A percentile compares a stretch with the other conserved stretches of the same genome.
phyloP scores from a whole-genome alignment of 2,888 invertebrate species.

The Petrolisthes cinctipes region DNA sequence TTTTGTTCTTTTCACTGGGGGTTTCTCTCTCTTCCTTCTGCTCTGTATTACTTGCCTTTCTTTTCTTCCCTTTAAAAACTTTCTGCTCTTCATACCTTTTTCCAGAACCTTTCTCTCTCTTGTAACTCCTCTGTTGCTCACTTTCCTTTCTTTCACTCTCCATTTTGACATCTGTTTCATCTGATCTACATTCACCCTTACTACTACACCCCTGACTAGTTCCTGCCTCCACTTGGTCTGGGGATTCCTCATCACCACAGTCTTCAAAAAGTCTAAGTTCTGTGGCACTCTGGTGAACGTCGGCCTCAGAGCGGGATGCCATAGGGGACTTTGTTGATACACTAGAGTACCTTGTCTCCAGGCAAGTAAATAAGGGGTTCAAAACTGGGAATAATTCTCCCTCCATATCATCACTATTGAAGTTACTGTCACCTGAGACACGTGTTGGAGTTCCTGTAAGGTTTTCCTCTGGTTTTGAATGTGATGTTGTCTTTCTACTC shows the following conservation, averaged over 20 bases:
- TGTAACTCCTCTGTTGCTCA: background rate
- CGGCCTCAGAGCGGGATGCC: background rate
- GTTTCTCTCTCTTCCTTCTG: background rate
- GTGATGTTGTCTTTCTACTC: too few relatives aligned
- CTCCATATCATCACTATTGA: background rate
- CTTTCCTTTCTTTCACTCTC: slow-evolving; percentile 4
- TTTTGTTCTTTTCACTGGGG: background rate
- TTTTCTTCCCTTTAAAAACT: background rate
- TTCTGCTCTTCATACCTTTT: background rate
- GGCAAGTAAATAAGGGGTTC: background rate
- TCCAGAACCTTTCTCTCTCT: background rate
- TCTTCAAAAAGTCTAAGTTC: background rate
- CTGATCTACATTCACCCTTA: background rate
- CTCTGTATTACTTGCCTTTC: background rate
- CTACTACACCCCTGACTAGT: background rate
- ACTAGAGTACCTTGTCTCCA: background rate
- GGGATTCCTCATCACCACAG: background rate
- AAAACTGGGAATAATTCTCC: background rate
- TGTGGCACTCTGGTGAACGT: background rate
- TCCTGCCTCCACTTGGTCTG: background rate
- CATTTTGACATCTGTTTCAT: background rate
- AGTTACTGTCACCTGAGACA: background rate
- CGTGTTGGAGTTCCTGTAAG: background rate
- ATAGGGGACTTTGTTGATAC: background rate
- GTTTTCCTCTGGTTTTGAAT: too few relatives aligned